Base-by-base conservation (phyloP, 2,113 vertebrate species). In the pig (Sus scrofa) region DNA sequence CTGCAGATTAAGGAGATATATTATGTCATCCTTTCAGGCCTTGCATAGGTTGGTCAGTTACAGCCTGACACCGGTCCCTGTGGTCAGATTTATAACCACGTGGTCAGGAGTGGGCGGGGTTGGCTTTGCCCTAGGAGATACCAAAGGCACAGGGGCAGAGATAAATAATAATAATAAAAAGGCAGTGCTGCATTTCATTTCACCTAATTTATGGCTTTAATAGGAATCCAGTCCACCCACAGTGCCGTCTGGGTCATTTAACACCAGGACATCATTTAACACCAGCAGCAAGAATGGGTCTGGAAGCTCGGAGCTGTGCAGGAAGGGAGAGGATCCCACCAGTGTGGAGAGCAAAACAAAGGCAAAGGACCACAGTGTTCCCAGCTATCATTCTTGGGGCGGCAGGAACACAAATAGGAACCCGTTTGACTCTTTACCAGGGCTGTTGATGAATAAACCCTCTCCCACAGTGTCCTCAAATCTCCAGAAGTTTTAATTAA, bases 191-290 rank as follows among this genome's bases (percentile, higher is more conserved):
- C 93, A 83, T 85, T 91, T 84, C 84, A 73, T 95, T 96, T 93
- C 70, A 95, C 92, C 91, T 90, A 95, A 97, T 97, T 96, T 94
- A 97, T 93, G 77, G 91, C 94, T 98, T 97, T 96, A 63, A 50
- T 27, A 92, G 97, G 96, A 98, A 97, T 95, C 93, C 94, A 90
- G 95, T 98, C 97, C 90, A 95, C 96, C 96, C 96, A 95, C 88
- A 93, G 95, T 8, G 62, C 56, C 34, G 86, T 96, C 94, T 92
- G 50, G 0, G 96, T 97, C 98, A 62, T 95, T 98, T 96, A 96
- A 97, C 97, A 96, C 96, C 27, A 91, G 92, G 86, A 96, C 60
- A 50, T 95, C 18, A n/a, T n/a, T n/a, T n/a, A n/a, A n/a, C n/a
- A n/a, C n/a, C n/a, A 85, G 8, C 9, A 77, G 96, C 70, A 75